These are phyloP conservation scores for Anagyrus pseudococci DNA, from an alignment of 2,888 invertebrate genomes.

Conservation along the genomic window DNA sequence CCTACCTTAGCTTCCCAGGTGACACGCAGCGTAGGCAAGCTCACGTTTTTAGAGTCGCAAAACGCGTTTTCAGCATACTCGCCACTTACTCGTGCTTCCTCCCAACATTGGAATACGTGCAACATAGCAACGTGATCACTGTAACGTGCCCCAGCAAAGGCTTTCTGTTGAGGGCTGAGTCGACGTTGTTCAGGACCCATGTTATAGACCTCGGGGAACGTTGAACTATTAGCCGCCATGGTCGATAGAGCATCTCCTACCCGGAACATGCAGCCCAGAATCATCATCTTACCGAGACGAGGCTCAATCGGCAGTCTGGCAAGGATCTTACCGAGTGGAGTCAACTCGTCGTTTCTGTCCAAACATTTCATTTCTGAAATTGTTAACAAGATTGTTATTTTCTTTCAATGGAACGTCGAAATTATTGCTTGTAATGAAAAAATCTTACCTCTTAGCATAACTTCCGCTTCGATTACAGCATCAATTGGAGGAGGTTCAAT, in stretches of 20 bases:
- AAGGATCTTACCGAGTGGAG: conserved; percentile 90
- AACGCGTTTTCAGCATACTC: conserved; percentile 81
- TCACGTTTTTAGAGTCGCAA: conserved; percentile 91
- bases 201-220: conserved; percentile 93
- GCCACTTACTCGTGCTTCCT: conserved; percentile 71
- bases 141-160: conserved; percentile 83
- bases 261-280: conserved; percentile 89
- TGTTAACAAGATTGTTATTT: background rate
- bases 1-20: conserved; percentile 89
- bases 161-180: conserved; percentile 83
- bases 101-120: conserved; percentile 89
- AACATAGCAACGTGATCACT: conserved; percentile 97
- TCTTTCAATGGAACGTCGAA: background rate
- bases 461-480: conserved; percentile 97
- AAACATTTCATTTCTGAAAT: conserved; percentile 85
- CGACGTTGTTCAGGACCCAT: conserved; percentile 78
- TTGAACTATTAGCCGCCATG: conserved; percentile 94
- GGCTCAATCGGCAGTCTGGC: conserved; percentile 97
- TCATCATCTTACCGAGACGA: conserved; percentile 95
- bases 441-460: conserved; percentile 65
- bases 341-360: conserved; percentile 85
- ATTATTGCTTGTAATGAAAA: background rate
- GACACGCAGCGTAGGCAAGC: conserved; percentile 86
- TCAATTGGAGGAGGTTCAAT: conserved; percentile 97
- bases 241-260: conserved; percentile 91